Conservation (phyloP, 1,140 invertebrate genomes). For the Macrobrachium rosenbergii region DNA sequence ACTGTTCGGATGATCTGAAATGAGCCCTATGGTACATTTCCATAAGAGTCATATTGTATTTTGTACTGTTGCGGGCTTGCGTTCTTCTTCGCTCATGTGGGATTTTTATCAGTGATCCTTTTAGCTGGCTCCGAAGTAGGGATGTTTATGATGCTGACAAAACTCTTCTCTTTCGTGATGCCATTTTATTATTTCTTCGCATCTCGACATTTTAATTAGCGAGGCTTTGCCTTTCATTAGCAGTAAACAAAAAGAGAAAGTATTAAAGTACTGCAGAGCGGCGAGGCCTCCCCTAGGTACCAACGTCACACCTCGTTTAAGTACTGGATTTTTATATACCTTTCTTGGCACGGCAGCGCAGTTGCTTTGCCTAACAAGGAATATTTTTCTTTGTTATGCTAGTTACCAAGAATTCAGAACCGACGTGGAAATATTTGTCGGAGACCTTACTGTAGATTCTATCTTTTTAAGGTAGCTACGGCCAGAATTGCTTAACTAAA, state of each 20-base stretch:
- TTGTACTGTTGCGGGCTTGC: background rate
- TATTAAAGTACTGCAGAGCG: background rate
- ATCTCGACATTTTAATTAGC: slow-evolving; percentile 54
- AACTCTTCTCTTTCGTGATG: slow-evolving; percentile 51
- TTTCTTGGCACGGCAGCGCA: too few species aligned
- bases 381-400: too few species aligned
- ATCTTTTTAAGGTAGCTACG: too few species aligned
- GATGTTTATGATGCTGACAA: slow-evolving; percentile 63
- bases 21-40: background rate
- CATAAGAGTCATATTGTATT: background rate
- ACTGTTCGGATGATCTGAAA: background rate
- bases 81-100: slow-evolving; percentile 18
- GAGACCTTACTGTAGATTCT: too few species aligned
- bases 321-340: too few species aligned
- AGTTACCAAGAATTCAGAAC: too few species aligned
- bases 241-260: slow-evolving; percentile 2
- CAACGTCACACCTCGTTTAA: too few species aligned
- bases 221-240: background rate
- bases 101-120: slow-evolving; percentile 63
- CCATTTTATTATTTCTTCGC: slow-evolving; percentile 59
- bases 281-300: background rate
- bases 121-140: slow-evolving; percentile 59
- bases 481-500: too few species aligned
- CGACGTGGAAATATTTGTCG: too few species aligned
- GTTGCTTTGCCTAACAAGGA: too few species aligned